Conservation (phyloP, 2,888 invertebrate genomes). For the Ectemnius cavifrons region DNA sequence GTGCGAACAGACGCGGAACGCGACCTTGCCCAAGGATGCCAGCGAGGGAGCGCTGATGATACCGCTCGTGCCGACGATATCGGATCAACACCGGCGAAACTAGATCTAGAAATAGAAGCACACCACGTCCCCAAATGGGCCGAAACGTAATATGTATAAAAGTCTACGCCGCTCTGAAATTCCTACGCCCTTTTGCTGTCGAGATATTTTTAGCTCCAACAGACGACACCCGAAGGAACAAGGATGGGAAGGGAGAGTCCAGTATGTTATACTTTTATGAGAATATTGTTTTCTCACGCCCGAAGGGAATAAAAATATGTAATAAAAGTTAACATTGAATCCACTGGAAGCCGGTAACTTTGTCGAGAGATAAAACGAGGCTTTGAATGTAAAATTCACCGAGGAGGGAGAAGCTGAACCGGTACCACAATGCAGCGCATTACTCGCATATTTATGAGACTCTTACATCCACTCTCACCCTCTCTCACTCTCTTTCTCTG, state of each 20-base stretch:
- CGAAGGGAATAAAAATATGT: too few relatives aligned
- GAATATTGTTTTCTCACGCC: too few relatives aligned
- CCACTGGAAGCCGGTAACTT: too few relatives aligned
- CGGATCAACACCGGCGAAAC: background rate
- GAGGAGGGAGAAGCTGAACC: background rate
- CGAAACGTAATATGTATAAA: background rate
- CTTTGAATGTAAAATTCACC: too few relatives aligned
- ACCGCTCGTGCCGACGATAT: constrained; percentile 3
- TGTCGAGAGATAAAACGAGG: too few relatives aligned
- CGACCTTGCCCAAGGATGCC: background rate
- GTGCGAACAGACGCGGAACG: constrained; percentile 51
- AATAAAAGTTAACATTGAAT: too few relatives aligned
- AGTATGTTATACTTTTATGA: too few relatives aligned
- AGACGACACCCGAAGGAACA: too few relatives aligned
- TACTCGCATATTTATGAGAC: constrained; percentile 6
- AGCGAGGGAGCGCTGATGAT: background rate
- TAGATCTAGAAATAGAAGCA: background rate
- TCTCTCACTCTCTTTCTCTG: background rate
- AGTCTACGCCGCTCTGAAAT: too few relatives aligned
- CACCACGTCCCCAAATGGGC: background rate
- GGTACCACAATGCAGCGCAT: background rate
- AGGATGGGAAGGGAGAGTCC: too few relatives aligned
- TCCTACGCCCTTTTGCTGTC: too few relatives aligned
- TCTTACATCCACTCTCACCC: background rate
- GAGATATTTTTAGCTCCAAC: too few relatives aligned